These are phyloP conservation scores for honey bee (Apis mellifera) DNA, from an alignment of 1,140 invertebrate species.

Conservation along the genomic window Amel_HAv3.1 CM009931.2:21286501-21287000, in stretches of 20 bases:
- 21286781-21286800: conserved; percentile 43
- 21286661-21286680: conserved; percentile 47
- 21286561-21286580: conserved; percentile 26
- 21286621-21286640: conserved; percentile 26
- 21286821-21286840: not conserved
- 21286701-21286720: conserved; percentile 43
- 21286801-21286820: conserved; percentile 39
- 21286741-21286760: conserved; percentile 34
- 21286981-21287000: too few species aligned
- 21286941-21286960: not conserved
- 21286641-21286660: conserved; percentile 50
- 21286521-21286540: not conserved
- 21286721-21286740: conserved; percentile 36
- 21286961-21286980: not conserved
- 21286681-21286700: conserved; percentile 51
- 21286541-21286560: not conserved
- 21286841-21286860: conserved; percentile 4
- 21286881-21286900: not conserved
- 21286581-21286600: not conserved
- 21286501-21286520: not conserved
- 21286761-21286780: conserved; percentile 25
- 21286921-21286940: not conserved
- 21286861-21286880: not conserved
- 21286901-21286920: not conserved
- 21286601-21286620: conserved; percentile 37